Evolutionary conservation across 2,113 vertebrate species (phyloP).

Genomic region (Toxostoma redivivum): DNA sequence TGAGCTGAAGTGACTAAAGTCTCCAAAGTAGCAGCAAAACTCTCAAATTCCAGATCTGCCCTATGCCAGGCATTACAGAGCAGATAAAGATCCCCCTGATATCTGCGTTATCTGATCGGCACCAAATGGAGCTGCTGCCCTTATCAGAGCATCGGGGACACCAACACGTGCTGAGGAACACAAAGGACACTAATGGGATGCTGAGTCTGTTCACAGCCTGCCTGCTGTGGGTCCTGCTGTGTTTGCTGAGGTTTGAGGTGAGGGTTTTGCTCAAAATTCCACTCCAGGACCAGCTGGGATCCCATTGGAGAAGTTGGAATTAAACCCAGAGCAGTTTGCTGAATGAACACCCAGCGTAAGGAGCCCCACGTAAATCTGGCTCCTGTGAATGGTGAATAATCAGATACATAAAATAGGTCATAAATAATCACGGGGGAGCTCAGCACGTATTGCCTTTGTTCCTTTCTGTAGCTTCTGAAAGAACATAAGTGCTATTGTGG

Average conservation of each 20-base stretch:
- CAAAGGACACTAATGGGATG: neutral
- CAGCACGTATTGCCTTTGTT: neutral
- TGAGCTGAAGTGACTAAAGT: neutral
- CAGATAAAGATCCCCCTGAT: neutral
- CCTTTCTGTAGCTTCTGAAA: neutral
- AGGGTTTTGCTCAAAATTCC: neutral
- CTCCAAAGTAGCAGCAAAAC: neutral
- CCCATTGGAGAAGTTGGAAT: fast-evolving
- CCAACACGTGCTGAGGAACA: neutral
- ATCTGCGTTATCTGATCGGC: neutral
- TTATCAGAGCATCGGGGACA: neutral
- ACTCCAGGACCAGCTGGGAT: neutral
- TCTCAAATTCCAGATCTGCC: neutral
- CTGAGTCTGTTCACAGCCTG: neutral
- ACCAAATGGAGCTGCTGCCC: neutral
- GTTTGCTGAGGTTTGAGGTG: fast-evolving
- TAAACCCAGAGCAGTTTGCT: neutral
- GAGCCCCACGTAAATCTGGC: neutral
- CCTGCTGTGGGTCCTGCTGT: neutral
- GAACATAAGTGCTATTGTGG: neutral
- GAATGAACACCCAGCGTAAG: fast-evolving
- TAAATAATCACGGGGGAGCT: neutral
- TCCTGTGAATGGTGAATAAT: neutral
- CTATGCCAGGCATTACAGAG: neutral
- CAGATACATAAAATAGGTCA: neutral